phyloP scores from a whole-genome alignment of 1,140 invertebrate species.

The Lordiphosa clarofinis region DNA sequence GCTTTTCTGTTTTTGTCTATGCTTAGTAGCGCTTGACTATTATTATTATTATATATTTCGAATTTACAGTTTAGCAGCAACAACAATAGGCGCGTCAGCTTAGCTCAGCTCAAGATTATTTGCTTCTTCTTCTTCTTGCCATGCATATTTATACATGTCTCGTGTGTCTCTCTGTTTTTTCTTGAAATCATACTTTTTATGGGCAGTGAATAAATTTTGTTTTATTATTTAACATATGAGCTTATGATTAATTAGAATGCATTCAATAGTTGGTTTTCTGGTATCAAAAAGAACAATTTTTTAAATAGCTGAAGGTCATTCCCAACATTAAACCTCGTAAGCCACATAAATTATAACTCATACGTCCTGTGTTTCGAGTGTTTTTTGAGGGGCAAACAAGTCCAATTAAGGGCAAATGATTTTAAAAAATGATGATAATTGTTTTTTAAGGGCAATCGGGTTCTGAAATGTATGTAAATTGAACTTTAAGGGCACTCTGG shows the following conservation, averaged over 20 bases:
- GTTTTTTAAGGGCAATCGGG: too few relatives aligned
- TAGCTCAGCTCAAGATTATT: slow-evolving; percentile 55
- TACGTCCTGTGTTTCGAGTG: slow-evolving; percentile 25
- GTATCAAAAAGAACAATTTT: background rate
- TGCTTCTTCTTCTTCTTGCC: slow-evolving; percentile 17
- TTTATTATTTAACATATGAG: slow-evolving; percentile 55
- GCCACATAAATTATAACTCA: slow-evolving; percentile 18
- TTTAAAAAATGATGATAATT: background rate
- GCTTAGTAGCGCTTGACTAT: slow-evolving; percentile 50
- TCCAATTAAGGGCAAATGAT: slow-evolving; percentile 23
- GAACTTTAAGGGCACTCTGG: too few relatives aligned
- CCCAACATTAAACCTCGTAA: slow-evolving; percentile 5
- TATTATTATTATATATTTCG: slow-evolving; percentile 29
- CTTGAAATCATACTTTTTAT: slow-evolving; percentile 67
- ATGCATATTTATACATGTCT: slow-evolving; percentile 22
- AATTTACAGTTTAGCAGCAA: slow-evolving; percentile 55
- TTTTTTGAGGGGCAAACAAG: too few relatives aligned
- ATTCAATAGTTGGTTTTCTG: slow-evolving; percentile 11
- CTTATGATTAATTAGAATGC: slow-evolving; percentile 71
- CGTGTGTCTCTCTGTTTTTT: slow-evolving; percentile 40
- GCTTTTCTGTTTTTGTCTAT: slow-evolving; percentile 48
- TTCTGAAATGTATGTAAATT: too few relatives aligned
- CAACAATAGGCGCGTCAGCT: slow-evolving; percentile 23
- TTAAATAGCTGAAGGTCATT: slow-evolving; percentile 32
- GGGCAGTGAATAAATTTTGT: slow-evolving; percentile 50